These are phyloP conservation scores for Drosophila rellima DNA, from an alignment of 2,888 invertebrate species.

Conservation along the genomic window DNA sequence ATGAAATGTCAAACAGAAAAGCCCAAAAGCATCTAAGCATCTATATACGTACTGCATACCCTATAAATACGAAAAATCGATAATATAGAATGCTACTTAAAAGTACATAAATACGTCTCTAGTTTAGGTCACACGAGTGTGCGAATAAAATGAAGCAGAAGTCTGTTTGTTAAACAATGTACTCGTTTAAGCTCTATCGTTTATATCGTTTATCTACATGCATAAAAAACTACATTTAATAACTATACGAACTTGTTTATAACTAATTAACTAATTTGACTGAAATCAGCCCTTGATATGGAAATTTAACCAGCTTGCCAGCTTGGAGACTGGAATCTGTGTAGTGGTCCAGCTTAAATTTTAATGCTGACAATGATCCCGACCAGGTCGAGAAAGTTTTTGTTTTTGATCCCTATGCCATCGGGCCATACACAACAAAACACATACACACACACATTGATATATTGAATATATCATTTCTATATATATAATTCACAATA, in stretches of 20 bases:
- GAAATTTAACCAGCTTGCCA: slow-evolving; percentile 4
- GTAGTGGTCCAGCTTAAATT: slow-evolving; percentile 46
- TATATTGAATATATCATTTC: slow-evolving; percentile 14
- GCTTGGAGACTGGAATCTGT: slow-evolving; percentile 25
- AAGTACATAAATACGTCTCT: slow-evolving; percentile 54
- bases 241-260: slow-evolving; percentile 60
- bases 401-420: slow-evolving; percentile 5
- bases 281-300: slow-evolving; percentile 52
- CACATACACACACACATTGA: slow-evolving; percentile 3
- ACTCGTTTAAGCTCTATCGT: slow-evolving; percentile 80
- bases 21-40: slow-evolving; percentile 30
- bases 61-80: slow-evolving; percentile 14
- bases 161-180: slow-evolving; percentile 81
- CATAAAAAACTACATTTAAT: slow-evolving; percentile 61
- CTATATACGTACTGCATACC: slow-evolving; percentile 27
- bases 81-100: slow-evolving; percentile 27
- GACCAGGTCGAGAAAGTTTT: slow-evolving; percentile 18
- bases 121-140: slow-evolving; percentile 66
- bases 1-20: slow-evolving; percentile 34
- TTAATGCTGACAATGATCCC: slow-evolving; percentile 17
- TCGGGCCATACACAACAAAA: neutral
- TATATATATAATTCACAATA: slow-evolving; percentile 6
- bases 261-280: slow-evolving; percentile 65
- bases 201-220: slow-evolving; percentile 82
- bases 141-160: slow-evolving; percentile 68